These are phyloP conservation scores for Poeciliopsis prolifica DNA, from an alignment of 2,113 vertebrate species.

Conservation along the genomic window DNA sequence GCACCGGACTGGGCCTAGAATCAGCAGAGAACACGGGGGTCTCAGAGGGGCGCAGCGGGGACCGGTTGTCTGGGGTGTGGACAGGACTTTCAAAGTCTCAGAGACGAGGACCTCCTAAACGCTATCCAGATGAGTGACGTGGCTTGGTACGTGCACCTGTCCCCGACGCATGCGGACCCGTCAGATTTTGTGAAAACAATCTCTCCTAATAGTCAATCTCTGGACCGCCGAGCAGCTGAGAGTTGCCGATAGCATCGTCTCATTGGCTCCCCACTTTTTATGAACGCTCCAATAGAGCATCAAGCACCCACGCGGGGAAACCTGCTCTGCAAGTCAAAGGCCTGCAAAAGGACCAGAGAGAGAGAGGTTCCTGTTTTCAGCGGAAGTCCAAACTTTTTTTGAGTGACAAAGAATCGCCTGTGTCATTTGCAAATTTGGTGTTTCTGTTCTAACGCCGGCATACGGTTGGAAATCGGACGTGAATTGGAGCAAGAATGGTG, in stretches of 20 bases:
- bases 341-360: not conserved
- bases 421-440: not conserved
- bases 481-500: not conserved
- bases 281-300: not conserved
- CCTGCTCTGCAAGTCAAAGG: not conserved
- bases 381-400: not conserved
- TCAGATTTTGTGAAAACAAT: constrained; percentile 4
- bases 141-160: constrained; percentile 45
- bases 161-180: constrained; percentile 6
- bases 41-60: constrained; percentile 49
- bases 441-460: not conserved
- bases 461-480: not conserved
- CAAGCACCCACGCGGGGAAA: not conserved
- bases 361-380: too few species aligned
- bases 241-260: not conserved
- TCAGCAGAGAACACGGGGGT: constrained; percentile 53
- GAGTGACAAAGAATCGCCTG: not conserved
- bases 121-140: constrained; percentile 34
- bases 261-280: not conserved
- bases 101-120: constrained; percentile 36
- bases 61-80: constrained; percentile 52
- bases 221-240: not conserved
- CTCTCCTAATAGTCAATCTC: constrained; percentile 1
- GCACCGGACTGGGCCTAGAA: constrained; percentile 63
- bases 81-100: constrained; percentile 46